Conservation (phyloP, 2,888 invertebrate species). For the Cephus pygmeus region DNA sequence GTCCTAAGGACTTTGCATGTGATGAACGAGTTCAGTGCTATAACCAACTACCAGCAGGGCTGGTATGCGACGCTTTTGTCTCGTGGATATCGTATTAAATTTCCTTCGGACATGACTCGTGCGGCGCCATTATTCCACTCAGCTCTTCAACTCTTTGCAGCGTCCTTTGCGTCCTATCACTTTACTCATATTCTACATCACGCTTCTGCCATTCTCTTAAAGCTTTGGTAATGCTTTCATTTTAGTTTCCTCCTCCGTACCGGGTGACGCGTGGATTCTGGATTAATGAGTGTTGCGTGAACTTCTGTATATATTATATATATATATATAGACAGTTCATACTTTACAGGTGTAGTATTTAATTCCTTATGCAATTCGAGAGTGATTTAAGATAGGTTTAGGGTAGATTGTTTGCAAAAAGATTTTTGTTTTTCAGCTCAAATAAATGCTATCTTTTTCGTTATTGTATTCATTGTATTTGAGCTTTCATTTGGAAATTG, state of each 20-base stretch:
- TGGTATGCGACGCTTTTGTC: background rate
- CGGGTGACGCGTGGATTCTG: background rate
- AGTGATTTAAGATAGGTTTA: too few relatives aligned
- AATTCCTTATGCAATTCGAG: too few relatives aligned
- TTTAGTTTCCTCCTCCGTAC: background rate
- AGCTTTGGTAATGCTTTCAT: background rate
- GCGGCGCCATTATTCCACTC: background rate
- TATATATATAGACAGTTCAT: too few relatives aligned
- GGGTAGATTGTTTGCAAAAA: too few relatives aligned
- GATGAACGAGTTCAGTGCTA: background rate
- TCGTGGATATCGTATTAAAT: constrained; percentile 46
- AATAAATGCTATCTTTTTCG: too few relatives aligned
- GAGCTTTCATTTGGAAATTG: too few relatives aligned
- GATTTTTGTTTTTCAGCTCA: too few relatives aligned
- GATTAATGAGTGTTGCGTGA: background rate
- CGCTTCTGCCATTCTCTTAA: background rate
- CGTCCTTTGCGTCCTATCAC: background rate
- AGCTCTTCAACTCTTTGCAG: background rate
- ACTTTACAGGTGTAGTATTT: too few relatives aligned
- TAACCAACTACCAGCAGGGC: background rate
- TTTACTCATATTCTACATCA: background rate
- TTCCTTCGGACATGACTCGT: constrained; percentile 42
- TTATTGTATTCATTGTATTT: too few relatives aligned
- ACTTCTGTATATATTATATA: background rate
- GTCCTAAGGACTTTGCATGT: background rate